These are phyloP conservation scores for Morinoia aosen DNA, from an alignment of 2,888 invertebrate genomes.

Conservation along the genomic window DNA sequence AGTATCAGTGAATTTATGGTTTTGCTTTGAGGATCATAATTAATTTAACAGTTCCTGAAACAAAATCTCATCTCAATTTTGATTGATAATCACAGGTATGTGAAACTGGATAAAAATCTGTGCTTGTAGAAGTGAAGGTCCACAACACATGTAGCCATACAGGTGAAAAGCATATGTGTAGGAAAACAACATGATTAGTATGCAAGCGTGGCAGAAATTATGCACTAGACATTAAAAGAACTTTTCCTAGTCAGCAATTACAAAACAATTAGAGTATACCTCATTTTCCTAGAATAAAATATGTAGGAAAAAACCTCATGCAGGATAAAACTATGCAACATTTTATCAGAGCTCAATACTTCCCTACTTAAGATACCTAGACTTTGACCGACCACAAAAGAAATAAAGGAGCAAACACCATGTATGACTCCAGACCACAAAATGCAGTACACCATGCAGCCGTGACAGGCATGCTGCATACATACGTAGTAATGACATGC, in stretches of 20 bases:
- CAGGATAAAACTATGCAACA: not conserved
- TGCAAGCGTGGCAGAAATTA: not conserved
- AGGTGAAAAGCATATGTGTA: not conserved
- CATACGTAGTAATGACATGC: not conserved
- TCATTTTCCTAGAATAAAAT: not conserved
- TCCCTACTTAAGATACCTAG: not conserved
- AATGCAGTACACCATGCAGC: not conserved
- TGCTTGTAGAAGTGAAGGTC: not conserved
- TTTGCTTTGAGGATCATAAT: no score
- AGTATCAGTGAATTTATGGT: no score
- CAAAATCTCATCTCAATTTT: no score
- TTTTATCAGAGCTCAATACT: not conserved
- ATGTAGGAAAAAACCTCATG: not conserved
- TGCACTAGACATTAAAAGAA: not conserved
- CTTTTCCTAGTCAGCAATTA: not conserved
- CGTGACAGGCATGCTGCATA: not conserved
- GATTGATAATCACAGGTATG: no score
- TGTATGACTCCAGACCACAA: not conserved
- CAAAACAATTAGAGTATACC: not conserved
- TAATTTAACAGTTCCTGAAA: no score
- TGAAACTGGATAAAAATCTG: no score
- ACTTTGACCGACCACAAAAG: not conserved
- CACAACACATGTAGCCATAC: not conserved
- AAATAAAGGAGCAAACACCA: not conserved
- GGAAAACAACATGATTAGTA: not conserved